These are phyloP conservation scores for Drosophila albomicans DNA, from an alignment of 1,140 invertebrate genomes.

Conservation along the genomic window DNA sequence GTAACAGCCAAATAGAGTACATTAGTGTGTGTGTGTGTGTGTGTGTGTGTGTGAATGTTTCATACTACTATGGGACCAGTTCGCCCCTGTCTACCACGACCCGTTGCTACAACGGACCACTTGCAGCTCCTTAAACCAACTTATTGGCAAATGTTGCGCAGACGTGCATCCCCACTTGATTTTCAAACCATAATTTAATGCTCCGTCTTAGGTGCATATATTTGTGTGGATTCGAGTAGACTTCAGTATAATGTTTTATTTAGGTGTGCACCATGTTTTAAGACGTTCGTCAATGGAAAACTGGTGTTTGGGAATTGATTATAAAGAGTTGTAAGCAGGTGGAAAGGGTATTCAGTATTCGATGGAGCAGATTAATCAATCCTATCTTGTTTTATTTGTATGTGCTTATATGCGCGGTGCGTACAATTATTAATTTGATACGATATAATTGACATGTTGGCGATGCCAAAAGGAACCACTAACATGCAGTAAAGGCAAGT, in stretches of 20 bases:
- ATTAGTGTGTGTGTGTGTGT: neutral
- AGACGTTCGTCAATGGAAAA: neutral
- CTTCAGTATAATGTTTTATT: too few relatives aligned
- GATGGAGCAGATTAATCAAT: neutral
- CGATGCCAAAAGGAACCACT: constrained; percentile 82
- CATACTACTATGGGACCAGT: constrained; percentile 56
- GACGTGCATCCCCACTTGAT: constrained; percentile 51
- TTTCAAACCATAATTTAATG: constrained; percentile 6
- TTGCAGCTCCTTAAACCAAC: constrained; percentile 63
- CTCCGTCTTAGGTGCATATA: neutral
- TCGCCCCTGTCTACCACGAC: constrained; percentile 70
- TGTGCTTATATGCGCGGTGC: constrained; percentile 60
- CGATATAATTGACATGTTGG: constrained; percentile 84
- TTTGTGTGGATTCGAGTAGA: too few relatives aligned
- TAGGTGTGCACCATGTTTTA: too few relatives aligned
- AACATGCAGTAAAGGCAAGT: constrained; percentile 57
- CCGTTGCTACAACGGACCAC: constrained; percentile 53
- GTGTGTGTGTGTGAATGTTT: neutral
- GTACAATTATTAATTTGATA: constrained; percentile 84
- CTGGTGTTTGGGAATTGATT: too few relatives aligned
- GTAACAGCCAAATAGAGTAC: constrained; percentile 60
- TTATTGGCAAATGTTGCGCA: constrained; percentile 66
- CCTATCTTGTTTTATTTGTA: constrained; percentile 22
- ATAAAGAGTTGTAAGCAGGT: neutral
- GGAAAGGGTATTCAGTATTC: constrained; percentile 2